A percentile compares a stretch with the other conserved stretches of the same genome.
These are phyloP conservation scores for Rhinichthys osculus DNA, from an alignment of 2,797 vertebrate species.

Conservation along the genomic window DNA sequence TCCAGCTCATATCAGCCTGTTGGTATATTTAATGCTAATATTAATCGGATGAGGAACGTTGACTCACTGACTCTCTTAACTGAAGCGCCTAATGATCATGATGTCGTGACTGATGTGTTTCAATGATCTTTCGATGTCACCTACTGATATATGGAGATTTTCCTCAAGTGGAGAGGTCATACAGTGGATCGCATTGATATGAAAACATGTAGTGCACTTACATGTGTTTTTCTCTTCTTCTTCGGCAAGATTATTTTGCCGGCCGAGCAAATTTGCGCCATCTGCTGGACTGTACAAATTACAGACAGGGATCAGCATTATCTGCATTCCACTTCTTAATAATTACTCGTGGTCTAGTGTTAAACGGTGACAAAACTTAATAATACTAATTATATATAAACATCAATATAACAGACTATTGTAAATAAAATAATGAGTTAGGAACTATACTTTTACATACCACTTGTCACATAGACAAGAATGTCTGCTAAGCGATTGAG, in stretches of 20 bases:
- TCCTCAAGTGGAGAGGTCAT: background rate
- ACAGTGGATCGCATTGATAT: background rate
- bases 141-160: background rate
- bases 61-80: background rate
- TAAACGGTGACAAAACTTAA: too few species aligned
- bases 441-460: too few species aligned
- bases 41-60: background rate
- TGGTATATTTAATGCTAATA: background rate
- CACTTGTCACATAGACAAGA: too few species aligned
- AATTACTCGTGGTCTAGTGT: too few species aligned
- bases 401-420: too few species aligned
- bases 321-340: too few species aligned
- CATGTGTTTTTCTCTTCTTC: conserved; percentile 16
- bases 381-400: too few species aligned
- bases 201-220: background rate
- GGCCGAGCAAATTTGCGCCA: background rate
- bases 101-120: background rate
- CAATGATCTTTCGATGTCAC: background rate
- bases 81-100: background rate
- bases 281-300: background rate
- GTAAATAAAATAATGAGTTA: too few species aligned
- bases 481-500: too few species aligned
- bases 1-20: background rate
- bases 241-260: background rate
- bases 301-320: too few species aligned